Base-by-base conservation (phyloP, 2,797 vertebrate species). In the Xiphophorus birchmanni region DNA sequence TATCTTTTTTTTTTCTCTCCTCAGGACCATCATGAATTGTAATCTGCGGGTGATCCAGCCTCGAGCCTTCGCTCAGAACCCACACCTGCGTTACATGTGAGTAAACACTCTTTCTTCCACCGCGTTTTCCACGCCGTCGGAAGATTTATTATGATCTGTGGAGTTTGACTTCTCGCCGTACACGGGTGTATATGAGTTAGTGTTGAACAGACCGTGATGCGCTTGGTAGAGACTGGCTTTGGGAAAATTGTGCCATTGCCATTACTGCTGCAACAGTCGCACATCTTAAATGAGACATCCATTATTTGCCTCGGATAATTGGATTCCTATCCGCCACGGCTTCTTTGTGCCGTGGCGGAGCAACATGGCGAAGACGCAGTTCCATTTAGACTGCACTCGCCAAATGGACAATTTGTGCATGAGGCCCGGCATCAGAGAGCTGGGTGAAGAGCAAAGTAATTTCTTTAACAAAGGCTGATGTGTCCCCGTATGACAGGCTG, bases 41-140 rank as follows among this genome's bases (percentile, higher is more conserved):
- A 98, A 97, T 95, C 96, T 99, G 87, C 96, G 94, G 90, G 96
- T 94, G 86, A 99, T 99, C 94, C 98, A 99, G 92, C 92, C 97
- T 2, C 96, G 98, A 73, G 98, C 97, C 8, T 99, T 99, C 50
- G 96, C 97, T 89, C 98, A 98, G 96, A 99, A 99, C 87, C 97
- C 97, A 54, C 97, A 98, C 89, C 95, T 99, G 86, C 98, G 96
- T 90, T 97, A 97, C 94, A 99, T 99, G 98, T 99, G 94, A 99
- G 98, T 98, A 93, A 82, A 89, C 74, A 79, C 79, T 88, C 78
- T 73, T 71, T 84, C 84, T 80, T 79, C 89, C 84, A 13, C 45
- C 81, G 76, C 83, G 73, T 85, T 90, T 86, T 83, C 82, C 2
- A 1, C 42, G 74, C 79, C 77, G 74, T 86, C 50, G 84, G 50